A percentile compares a stretch with the other conserved stretches of the same genome.
Evolutionary conservation across 2,113 vertebrate species (phyloP).

Genomic region (Elephas maximus): DNA sequence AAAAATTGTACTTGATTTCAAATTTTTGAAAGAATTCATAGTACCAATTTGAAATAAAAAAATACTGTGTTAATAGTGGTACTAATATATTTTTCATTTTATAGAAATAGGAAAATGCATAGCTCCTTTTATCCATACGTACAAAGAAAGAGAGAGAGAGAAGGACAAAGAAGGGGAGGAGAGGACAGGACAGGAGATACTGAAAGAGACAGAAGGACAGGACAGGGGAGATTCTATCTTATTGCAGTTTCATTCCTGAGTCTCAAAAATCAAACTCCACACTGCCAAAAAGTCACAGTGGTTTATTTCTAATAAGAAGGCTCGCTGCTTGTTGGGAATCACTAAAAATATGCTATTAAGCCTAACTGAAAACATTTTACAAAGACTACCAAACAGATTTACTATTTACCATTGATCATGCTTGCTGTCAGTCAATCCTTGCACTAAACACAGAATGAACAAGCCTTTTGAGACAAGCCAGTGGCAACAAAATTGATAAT

Average conservation of each 20-base stretch:
- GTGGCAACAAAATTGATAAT: constrained; percentile 58
- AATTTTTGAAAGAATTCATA: not conserved
- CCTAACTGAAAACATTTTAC: constrained; percentile 48
- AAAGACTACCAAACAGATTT: constrained; percentile 52
- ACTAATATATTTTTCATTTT: not conserved
- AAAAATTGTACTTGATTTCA: not conserved
- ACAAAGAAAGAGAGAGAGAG: not conserved
- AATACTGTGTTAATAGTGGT: fast-evolving
- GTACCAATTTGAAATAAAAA: not conserved
- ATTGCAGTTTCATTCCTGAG: not conserved
- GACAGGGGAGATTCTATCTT: not conserved
- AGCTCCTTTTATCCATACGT: not conserved
- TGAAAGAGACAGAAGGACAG: fast-evolving
- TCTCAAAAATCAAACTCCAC: constrained; percentile 8
- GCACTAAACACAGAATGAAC: not conserved
- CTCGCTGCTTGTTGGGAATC: not conserved
- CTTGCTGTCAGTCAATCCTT: constrained; percentile 58
- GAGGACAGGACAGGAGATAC: not conserved
- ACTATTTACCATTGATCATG: constrained; percentile 30
- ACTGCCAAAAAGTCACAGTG: not conserved
- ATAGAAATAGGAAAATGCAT: not conserved
- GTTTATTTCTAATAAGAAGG: constrained; percentile 43
- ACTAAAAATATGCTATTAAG: constrained; percentile 1
- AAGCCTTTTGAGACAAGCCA: not conserved
- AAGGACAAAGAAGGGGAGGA: not conserved